phyloP scores from a whole-genome alignment of 2,888 invertebrate species.

The Geotrupes spiniger region DNA sequence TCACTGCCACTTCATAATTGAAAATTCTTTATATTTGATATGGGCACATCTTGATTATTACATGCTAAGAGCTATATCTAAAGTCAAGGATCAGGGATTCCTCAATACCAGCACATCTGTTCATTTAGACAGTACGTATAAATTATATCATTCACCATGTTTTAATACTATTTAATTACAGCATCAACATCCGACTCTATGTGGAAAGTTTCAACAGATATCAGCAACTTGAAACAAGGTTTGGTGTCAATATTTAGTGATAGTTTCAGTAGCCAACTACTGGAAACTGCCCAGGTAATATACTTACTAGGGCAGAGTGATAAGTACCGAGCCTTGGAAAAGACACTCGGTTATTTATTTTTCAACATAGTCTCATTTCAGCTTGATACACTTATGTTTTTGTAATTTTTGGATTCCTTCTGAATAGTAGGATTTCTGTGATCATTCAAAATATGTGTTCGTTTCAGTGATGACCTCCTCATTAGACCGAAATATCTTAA shows the following conservation, averaged over 20 bases:
- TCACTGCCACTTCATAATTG: constrained; percentile 64
- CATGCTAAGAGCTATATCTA: constrained; percentile 61
- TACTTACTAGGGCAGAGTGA: too few species aligned
- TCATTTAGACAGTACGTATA: constrained; percentile 40
- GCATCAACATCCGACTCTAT: constrained; percentile 52
- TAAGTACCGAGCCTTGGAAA: too few species aligned
- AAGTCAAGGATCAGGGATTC: constrained; percentile 37
- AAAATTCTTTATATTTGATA: constrained; percentile 69
- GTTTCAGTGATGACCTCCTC: too few species aligned
- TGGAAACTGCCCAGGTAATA: constrained; percentile 63
- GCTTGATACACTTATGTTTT: too few species aligned
- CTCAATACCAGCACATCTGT: constrained; percentile 28
- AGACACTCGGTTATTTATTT: too few species aligned
- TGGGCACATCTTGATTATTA: constrained; percentile 76
- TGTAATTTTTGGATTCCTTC: too few species aligned
- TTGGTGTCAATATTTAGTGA: constrained; percentile 74
- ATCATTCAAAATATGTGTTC: too few species aligned
- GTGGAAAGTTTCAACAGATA: constrained; percentile 59
- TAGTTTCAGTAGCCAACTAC: constrained; percentile 70
- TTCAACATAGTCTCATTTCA: too few species aligned
- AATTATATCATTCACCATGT: constrained; percentile 7
- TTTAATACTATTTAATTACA: constrained; percentile 42
- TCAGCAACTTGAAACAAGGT: constrained; percentile 67
- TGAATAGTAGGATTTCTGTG: too few species aligned
- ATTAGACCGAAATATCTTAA: too few species aligned